Evolutionary conservation across 2,888 invertebrate genomes (phyloP).

Genomic region (Apodemia mormo): DNA sequence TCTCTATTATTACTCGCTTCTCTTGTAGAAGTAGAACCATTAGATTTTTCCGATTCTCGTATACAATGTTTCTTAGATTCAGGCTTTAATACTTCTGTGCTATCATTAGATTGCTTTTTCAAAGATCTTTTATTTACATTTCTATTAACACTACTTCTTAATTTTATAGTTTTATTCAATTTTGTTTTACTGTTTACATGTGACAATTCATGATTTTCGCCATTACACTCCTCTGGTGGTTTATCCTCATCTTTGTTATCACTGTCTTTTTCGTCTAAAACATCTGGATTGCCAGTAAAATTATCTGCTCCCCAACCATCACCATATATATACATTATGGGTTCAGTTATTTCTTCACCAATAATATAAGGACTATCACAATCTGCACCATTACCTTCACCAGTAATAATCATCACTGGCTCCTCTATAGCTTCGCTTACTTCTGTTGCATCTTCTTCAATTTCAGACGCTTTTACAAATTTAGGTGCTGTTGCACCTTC

Average conservation of each 20-base stretch:
- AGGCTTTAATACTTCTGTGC: constrained; percentile 56
- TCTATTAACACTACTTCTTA: constrained; percentile 48
- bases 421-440: constrained; percentile 87
- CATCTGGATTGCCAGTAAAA: constrained; percentile 86
- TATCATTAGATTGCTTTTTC: constrained; percentile 68
- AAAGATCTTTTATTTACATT: constrained; percentile 63
- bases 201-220: constrained; percentile 57
- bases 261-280: constrained; percentile 52
- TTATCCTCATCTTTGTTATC: constrained; percentile 57
- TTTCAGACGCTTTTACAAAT: constrained; percentile 24
- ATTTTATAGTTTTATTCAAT: constrained; percentile 55
- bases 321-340: constrained; percentile 85
- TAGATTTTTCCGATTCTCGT: constrained; percentile 59
- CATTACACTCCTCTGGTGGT: constrained; percentile 64
- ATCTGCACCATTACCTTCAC: constrained; percentile 85
- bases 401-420: constrained; percentile 86
- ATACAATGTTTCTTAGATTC: constrained; percentile 72
- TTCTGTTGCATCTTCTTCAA: constrained; percentile 39
- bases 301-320: constrained; percentile 88
- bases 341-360: constrained; percentile 88
- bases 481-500: constrained; percentile 44
- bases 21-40: constrained; percentile 51
- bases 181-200: constrained; percentile 56
- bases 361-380: constrained; percentile 81
- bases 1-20: constrained; percentile 55